These are phyloP conservation scores for Hydropsyche tenuis DNA, from an alignment of 1,140 invertebrate genomes.

Conservation along the genomic window DNA sequence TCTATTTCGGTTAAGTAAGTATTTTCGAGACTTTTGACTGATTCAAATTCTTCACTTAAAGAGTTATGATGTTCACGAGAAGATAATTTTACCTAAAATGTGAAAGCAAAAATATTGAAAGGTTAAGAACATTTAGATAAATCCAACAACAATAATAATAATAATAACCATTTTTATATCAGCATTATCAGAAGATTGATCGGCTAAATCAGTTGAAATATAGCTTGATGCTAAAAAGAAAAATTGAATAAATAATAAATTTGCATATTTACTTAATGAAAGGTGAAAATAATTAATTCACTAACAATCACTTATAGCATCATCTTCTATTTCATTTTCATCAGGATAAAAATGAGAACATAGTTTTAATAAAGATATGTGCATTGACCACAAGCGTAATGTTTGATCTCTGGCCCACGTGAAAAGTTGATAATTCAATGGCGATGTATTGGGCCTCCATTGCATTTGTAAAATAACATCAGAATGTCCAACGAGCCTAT, in stretches of 20 bases:
- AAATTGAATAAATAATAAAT: constrained; percentile 6
- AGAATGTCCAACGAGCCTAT: constrained; percentile 84
- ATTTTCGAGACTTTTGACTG: constrained; percentile 80
- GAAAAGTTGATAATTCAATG: constrained; percentile 83
- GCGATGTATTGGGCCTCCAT: constrained; percentile 77
- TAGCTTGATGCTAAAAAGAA: constrained; percentile 55
- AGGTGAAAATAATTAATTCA: constrained; percentile 4
- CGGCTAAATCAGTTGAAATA: constrained; percentile 56
- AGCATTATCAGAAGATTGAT: constrained; percentile 34
- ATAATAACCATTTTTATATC: constrained; percentile 57
- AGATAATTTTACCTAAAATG: constrained; percentile 52
- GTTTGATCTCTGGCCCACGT: constrained; percentile 96
- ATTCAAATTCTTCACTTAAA: constrained; percentile 84
- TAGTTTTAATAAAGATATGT: constrained; percentile 79
- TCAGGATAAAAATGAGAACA: constrained; percentile 67
- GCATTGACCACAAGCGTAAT: constrained; percentile 88
- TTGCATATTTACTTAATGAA: neutral
- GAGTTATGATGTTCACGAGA: constrained; percentile 65
- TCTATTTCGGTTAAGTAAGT: constrained; percentile 85
- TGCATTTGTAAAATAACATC: constrained; percentile 95
- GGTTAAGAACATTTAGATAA: neutral
- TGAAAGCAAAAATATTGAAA: constrained; percentile 22
- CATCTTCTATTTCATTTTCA: constrained; percentile 59
- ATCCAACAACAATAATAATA: constrained; percentile 5
- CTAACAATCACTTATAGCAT: constrained; percentile 58